phyloP scores from a whole-genome alignment of 2,888 invertebrate genomes.

The Abrostola tripartita region DNA sequence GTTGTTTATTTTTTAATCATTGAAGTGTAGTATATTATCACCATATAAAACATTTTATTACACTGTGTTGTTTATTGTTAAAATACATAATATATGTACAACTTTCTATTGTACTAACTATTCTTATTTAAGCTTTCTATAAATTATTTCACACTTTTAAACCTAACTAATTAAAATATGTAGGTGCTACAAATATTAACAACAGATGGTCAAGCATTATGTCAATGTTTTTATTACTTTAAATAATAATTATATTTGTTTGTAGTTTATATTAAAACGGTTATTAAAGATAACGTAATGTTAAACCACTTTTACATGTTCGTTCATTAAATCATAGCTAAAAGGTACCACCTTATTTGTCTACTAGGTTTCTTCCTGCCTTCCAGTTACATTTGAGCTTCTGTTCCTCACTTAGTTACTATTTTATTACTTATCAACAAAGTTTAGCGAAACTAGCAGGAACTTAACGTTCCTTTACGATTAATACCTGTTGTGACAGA shows the following conservation, averaged over 20 bases:
- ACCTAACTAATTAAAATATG: not conserved
- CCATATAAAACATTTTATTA: constrained; percentile 8
- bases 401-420: no score
- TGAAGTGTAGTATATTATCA: not conserved
- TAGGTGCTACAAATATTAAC: not conserved
- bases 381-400: no score
- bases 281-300: not conserved
- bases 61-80: constrained; percentile 13
- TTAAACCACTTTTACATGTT: no score
- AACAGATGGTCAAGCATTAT: not conserved
- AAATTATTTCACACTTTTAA: constrained; percentile 20
- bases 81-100: constrained; percentile 29
- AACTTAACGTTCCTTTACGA: no score
- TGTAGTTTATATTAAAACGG: not conserved
- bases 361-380: no score
- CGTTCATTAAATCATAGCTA: no score
- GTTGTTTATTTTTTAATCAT: not conserved
- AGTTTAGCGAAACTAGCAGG: no score
- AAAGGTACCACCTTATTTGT: no score
- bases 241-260: not conserved
- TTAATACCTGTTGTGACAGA: no score
- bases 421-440: no score
- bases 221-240: not conserved
- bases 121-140: constrained; percentile 9
- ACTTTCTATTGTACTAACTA: no score